phyloP scores from a whole-genome alignment of 2,888 invertebrate species.

The Microplitis manilae region DNA sequence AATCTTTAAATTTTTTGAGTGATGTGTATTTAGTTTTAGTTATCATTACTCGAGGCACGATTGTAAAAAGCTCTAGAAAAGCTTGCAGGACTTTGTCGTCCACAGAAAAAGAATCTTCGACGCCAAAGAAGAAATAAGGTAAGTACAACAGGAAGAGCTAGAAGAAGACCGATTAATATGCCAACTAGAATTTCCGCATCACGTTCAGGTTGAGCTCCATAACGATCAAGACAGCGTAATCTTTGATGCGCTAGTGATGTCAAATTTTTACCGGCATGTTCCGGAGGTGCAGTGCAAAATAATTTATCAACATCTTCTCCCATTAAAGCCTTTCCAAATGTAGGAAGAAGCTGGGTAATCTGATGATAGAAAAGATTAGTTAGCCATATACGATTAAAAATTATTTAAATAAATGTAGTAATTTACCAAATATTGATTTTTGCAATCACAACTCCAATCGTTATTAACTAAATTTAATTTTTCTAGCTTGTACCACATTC shows the following conservation, averaged over 20 bases:
- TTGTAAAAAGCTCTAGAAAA: slow-evolving; percentile 83
- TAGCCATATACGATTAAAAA: not conserved
- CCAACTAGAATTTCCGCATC: slow-evolving; percentile 82
- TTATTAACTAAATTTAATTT: slow-evolving; percentile 81
- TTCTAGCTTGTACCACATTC: slow-evolving; percentile 81
- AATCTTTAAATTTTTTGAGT: too few species aligned
- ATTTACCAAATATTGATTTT: slow-evolving; percentile 83
- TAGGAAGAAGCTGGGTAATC: slow-evolving; percentile 61
- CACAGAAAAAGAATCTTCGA: slow-evolving; percentile 78
- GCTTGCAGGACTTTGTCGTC: slow-evolving; percentile 75
- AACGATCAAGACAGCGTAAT: slow-evolving; percentile 80
- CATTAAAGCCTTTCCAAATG: slow-evolving; percentile 56
- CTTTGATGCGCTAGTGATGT: slow-evolving; percentile 75
- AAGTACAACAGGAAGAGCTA: slow-evolving; percentile 80
- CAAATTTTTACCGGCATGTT: slow-evolving; percentile 77
- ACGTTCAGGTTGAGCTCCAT: slow-evolving; percentile 78
- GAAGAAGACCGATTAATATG: slow-evolving; percentile 78
- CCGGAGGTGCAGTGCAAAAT: slow-evolving; percentile 79
- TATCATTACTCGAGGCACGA: slow-evolving; percentile 76
- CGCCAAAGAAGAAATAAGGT: slow-evolving; percentile 77
- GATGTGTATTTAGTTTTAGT: not conserved
- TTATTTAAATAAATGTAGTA: not conserved
- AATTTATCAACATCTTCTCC: slow-evolving; percentile 50
- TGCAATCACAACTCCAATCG: slow-evolving; percentile 85
- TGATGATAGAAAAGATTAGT: slow-evolving; percentile 46